Evolutionary conservation across 2,797 vertebrate genomes (phyloP).

Genomic region (Dallia pectoralis): DNA sequence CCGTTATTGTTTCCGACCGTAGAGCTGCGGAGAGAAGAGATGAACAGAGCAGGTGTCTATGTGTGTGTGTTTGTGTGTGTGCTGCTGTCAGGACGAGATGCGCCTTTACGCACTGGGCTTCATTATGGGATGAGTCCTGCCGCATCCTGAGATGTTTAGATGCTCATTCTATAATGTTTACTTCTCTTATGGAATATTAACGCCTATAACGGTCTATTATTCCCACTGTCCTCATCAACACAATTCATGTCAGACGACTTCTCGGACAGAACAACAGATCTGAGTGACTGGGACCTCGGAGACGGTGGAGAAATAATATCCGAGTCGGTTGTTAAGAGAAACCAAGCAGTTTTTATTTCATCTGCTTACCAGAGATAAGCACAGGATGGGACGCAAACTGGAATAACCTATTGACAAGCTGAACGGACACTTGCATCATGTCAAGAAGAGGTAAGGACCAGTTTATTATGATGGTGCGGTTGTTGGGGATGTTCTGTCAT

Average conservation of each 20-base stretch:
- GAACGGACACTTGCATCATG: not conserved
- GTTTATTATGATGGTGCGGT: not conserved
- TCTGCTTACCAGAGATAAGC: not conserved
- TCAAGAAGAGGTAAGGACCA: not conserved
- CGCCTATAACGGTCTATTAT: not conserved
- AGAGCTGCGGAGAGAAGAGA: not conserved
- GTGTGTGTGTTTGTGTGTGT: not conserved
- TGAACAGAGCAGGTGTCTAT: not conserved
- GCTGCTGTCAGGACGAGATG: not conserved
- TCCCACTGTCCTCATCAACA: not conserved
- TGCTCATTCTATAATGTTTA: not conserved
- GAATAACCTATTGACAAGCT: not conserved
- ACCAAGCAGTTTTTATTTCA: conserved; percentile 7
- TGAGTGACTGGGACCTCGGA: conserved; percentile 21
- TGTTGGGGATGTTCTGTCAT: not conserved
- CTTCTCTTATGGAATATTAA: not conserved
- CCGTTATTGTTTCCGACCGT: not conserved
- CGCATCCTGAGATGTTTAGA: not conserved
- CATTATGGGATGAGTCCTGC: not conserved
- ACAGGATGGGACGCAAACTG: not conserved
- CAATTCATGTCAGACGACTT: conserved; percentile 6
- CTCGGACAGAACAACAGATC: not conserved
- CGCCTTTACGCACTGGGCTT: not conserved
- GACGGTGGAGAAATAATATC: conserved; percentile 19
- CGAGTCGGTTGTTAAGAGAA: conserved; percentile 13